Conservation (phyloP, 1,140 invertebrate species). For the Hyles vespertilio region DNA sequence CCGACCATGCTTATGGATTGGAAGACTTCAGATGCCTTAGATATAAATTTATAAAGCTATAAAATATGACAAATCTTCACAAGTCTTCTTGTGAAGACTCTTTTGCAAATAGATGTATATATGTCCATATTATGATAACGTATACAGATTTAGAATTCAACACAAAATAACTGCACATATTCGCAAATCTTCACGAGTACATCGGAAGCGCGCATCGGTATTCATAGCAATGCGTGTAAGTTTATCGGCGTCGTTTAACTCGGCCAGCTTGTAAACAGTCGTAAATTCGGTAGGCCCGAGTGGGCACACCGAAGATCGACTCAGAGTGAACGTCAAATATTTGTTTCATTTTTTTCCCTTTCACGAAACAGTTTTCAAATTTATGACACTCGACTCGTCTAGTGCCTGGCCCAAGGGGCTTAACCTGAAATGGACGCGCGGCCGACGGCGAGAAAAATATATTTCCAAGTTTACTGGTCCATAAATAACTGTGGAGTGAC, state of each 20-base stretch:
- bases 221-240: slow-evolving; percentile 12
- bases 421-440: slow-evolving; percentile 71
- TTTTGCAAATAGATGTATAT: too few relatives aligned
- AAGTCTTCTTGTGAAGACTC: too few relatives aligned
- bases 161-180: too few relatives aligned
- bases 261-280: slow-evolving; percentile 21
- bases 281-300: slow-evolving; percentile 19
- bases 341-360: slow-evolving; percentile 61
- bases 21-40: too few relatives aligned
- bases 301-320: slow-evolving; percentile 28
- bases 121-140: too few relatives aligned
- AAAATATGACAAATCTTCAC: too few relatives aligned
- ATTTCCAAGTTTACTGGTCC: slow-evolving; percentile 72
- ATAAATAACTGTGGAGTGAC: slow-evolving; percentile 73
- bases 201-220: slow-evolving; percentile 7
- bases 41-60: too few relatives aligned
- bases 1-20: too few relatives aligned
- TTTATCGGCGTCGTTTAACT: slow-evolving; percentile 20
- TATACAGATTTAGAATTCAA: too few relatives aligned
- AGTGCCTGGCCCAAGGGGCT: slow-evolving; percentile 65
- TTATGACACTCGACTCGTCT: slow-evolving; percentile 71
- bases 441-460: slow-evolving; percentile 65
- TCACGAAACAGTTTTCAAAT: slow-evolving; percentile 67
- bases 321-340: slow-evolving; percentile 45
- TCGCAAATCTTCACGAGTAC: background rate